Evolutionary conservation across 2,888 invertebrate genomes (phyloP).

Genomic region (Perizoma flavofasciatum): DNA sequence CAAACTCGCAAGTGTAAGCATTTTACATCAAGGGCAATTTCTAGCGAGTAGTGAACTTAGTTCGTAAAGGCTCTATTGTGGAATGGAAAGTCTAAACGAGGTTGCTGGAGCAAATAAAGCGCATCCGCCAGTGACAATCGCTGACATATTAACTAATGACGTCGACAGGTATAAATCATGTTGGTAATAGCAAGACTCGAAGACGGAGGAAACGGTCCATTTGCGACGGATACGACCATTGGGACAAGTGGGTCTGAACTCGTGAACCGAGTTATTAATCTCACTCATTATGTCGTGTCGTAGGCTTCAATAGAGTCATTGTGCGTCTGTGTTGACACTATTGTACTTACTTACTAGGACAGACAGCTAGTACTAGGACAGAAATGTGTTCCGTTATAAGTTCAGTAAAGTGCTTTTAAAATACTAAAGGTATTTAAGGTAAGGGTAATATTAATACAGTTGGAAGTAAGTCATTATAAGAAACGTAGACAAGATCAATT

Average conservation of each 20-base stretch:
- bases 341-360: slow-evolving; percentile 13
- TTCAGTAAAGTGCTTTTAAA: too few relatives aligned
- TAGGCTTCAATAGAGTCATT: slow-evolving; percentile 51
- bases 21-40: slow-evolving; percentile 16
- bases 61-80: slow-evolving; percentile 31
- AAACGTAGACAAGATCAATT: too few relatives aligned
- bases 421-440: too few relatives aligned
- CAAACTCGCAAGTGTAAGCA: neutral
- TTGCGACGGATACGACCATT: slow-evolving; percentile 80
- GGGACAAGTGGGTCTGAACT: slow-evolving; percentile 67
- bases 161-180: slow-evolving; percentile 80
- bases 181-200: slow-evolving; percentile 67
- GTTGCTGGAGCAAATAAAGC: slow-evolving; percentile 68
- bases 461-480: too few relatives aligned
- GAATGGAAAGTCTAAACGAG: slow-evolving; percentile 49
- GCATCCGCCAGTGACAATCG: slow-evolving; percentile 70
- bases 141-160: slow-evolving; percentile 77
- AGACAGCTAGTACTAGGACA: slow-evolving; percentile 15
- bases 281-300: slow-evolving; percentile 51
- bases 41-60: slow-evolving; percentile 29
- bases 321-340: slow-evolving; percentile 32
- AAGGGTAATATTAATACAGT: too few relatives aligned
- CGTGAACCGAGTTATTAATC: slow-evolving; percentile 61
- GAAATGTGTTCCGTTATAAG: slow-evolving; percentile 2
- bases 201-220: slow-evolving; percentile 78